Base-by-base conservation (phyloP, 2,888 invertebrate genomes). In the Didymodactylos carnosus region DNA sequence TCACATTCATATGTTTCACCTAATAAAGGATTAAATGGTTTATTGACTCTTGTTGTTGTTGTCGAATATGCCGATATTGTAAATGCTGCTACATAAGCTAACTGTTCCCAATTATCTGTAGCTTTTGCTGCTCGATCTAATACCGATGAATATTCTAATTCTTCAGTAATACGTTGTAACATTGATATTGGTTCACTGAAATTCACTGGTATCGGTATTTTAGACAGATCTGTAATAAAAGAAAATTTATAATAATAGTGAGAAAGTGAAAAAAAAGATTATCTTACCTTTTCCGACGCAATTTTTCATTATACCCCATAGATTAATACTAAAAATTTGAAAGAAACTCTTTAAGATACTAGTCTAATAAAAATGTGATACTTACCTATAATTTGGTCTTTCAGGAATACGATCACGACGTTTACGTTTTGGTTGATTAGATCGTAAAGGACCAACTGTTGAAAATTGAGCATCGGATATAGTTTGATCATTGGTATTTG, bases 241-340 rank as follows among this genome's bases (percentile, higher is more conserved):
- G n/a, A n/a, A n/a, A n/a, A n/a, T n/a, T n/a, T n/a, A n/a, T n/a
- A n/a, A n/a, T n/a, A n/a, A n/a, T n/a, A n/a, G n/a, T n/a, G n/a
- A n/a, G n/a, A n/a, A n/a, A n/a, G n/a, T n/a, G n/a, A n/a, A n/a
- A n/a, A n/a, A n/a, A n/a, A n/a, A n/a, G n/a, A n/a, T n/a, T n/a
- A n/a, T n/a, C n/a, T n/a, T n/a, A n/a, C n/a, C n/a, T 85, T 97
- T 97, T 82, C 97, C 97, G 82, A 99, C 98, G 83, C 97, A 98
- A 84, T 98, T 99, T 84, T 97, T 97, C 94, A 99, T 95, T 80
- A 99, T 95, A 79, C 92, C 92, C 98, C 98, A 98, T 72, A 98
- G 86, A 82, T 92, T 97, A 53, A 98, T 87, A 73, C 94, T 94
- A 53, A 27, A 51, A 27, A 43, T 1, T n/a, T 43, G 19, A n/a